These are phyloP conservation scores for Syngnathus typhle DNA, from an alignment of 2,113 vertebrate species.

Conservation along the genomic window DNA sequence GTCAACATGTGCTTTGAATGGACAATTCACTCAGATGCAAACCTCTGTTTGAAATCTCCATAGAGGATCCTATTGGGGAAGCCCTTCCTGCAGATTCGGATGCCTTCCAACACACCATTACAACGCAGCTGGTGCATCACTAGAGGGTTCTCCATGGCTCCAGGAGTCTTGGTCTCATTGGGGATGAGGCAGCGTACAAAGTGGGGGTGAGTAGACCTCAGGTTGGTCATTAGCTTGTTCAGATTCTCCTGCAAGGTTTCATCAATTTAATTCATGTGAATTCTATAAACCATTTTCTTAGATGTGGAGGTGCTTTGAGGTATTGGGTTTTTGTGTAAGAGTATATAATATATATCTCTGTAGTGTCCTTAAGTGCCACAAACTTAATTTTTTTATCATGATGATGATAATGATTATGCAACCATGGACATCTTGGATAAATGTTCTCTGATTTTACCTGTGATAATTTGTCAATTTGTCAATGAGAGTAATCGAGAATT, in stretches of 20 bases:
- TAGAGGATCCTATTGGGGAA: conserved; percentile 80
- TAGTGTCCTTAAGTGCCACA: no score
- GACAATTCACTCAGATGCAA: not conserved
- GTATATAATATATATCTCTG: no score
- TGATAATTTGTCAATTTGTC: not conserved
- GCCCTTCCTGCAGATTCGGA: conserved; percentile 84
- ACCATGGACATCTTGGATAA: no score
- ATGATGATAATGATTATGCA: no score
- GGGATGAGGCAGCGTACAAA: conserved; percentile 86
- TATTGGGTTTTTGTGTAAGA: not conserved
- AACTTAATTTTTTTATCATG: no score
- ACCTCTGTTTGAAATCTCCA: conserved; percentile 79
- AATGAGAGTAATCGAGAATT: not conserved
- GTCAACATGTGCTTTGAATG: not conserved
- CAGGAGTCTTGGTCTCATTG: conserved; percentile 80
- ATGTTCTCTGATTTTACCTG: not conserved
- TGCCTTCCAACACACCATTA: conserved; percentile 90
- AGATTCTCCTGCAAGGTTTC: conserved; percentile 76
- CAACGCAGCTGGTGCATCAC: conserved; percentile 91
- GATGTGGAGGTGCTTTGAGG: not conserved
- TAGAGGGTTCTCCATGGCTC: conserved; percentile 79
- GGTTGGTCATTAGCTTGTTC: conserved; percentile 87
- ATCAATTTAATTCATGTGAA: not conserved
- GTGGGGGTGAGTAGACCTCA: conserved; percentile 81
- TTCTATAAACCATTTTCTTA: not conserved